Conservation (phyloP, 2,797 vertebrate species). For the Cirrhinus mrigala region DNA sequence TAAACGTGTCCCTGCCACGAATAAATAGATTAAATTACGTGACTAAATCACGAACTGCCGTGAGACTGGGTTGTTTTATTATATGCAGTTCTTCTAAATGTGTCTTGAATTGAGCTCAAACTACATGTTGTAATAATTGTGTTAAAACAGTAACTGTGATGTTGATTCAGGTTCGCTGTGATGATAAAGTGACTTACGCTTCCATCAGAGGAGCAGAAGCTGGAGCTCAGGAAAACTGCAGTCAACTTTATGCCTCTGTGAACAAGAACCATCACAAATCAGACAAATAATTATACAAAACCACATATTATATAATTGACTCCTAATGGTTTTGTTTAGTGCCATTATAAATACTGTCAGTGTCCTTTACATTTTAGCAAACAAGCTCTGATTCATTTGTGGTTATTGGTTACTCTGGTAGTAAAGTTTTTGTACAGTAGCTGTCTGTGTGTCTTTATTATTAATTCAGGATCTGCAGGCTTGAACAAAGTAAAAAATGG, state of each 20-base stretch:
- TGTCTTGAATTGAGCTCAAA: too few relatives aligned
- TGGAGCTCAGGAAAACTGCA: too few relatives aligned
- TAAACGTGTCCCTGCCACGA: too few relatives aligned
- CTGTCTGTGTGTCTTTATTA: background rate
- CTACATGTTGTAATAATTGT: background rate
- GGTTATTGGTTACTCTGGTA: background rate
- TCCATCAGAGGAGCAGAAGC: background rate
- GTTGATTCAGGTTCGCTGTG: background rate
- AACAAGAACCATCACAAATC: background rate
- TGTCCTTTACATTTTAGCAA: too few relatives aligned
- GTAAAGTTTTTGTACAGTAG: background rate
- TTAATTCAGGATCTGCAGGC: background rate
- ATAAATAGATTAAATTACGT: too few relatives aligned
- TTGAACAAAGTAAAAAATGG: background rate
- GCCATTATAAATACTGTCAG: too few relatives aligned
- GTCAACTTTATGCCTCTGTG: too few relatives aligned
- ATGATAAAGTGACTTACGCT: background rate
- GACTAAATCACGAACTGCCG: too few relatives aligned
- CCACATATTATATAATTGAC: background rate
- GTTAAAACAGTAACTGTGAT: background rate
- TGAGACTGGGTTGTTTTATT: too few relatives aligned
- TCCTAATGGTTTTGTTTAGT: background rate
- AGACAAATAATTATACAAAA: background rate
- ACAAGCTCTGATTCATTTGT: background rate
- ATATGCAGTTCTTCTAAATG: too few relatives aligned